Conservation (phyloP, 1,140 invertebrate genomes). For the Diploscapter pachys region DNA sequence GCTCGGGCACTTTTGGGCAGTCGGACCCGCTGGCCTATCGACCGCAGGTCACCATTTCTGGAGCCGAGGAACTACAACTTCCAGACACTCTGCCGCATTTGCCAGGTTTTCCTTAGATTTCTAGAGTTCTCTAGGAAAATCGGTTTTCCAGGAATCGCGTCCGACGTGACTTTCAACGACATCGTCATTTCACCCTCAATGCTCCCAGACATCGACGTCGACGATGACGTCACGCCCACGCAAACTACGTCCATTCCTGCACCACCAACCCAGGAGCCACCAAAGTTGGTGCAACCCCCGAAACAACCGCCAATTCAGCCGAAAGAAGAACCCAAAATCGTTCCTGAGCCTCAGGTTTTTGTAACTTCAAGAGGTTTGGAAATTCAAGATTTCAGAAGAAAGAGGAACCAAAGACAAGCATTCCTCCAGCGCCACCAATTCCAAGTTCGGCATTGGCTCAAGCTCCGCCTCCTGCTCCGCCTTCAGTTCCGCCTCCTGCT, state of each 20-base stretch:
- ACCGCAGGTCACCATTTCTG: neutral
- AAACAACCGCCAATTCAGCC: too few species aligned
- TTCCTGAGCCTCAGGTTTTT: too few species aligned
- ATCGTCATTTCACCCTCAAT: too few species aligned
- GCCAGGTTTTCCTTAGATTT: conserved; percentile 1
- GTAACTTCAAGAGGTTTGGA: too few species aligned
- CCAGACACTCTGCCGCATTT: conserved; percentile 20
- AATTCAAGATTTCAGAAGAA: too few species aligned
- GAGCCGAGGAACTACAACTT: conserved; percentile 12
- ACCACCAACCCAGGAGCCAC: too few species aligned
- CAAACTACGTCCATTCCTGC: too few species aligned
- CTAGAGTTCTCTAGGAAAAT: neutral
- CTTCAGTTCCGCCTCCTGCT: conserved; percentile 10
- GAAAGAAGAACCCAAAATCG: too few species aligned
- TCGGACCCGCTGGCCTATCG: conserved; percentile 4
- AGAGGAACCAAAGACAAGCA: neutral
- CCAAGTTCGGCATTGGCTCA: neutral
- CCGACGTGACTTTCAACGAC: conserved; percentile 5
- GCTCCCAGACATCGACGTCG: too few species aligned
- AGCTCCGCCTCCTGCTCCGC: conserved; percentile 17
- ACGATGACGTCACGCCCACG: too few species aligned
- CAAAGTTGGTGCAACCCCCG: too few species aligned
- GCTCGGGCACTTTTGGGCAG: too few species aligned
- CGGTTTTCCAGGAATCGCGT: neutral
- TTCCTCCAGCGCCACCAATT: neutral